These are phyloP conservation scores for Thalassophryne amazonica DNA, from an alignment of 2,797 vertebrate genomes.

Conservation along the genomic window DNA sequence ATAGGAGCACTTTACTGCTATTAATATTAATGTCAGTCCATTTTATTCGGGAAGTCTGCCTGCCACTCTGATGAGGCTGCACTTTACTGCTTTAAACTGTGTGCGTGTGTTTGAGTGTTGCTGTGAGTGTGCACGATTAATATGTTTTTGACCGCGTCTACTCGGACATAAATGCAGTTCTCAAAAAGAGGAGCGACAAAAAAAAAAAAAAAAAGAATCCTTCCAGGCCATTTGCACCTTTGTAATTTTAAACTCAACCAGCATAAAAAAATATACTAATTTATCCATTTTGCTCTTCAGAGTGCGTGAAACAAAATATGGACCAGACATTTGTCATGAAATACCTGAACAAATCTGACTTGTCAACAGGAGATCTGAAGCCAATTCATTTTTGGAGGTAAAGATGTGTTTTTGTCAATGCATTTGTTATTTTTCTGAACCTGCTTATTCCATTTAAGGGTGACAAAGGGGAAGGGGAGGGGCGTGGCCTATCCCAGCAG, in stretches of 20 bases:
- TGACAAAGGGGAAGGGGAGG: no score
- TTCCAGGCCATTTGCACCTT: constrained; percentile 57
- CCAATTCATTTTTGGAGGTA: no score
- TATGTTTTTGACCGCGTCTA: constrained; percentile 31
- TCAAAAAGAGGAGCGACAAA: no score
- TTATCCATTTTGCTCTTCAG: background rate
- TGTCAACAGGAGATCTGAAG: background rate
- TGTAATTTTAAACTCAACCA: constrained; percentile 42
- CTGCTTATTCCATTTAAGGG: no score
- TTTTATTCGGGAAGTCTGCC: constrained; percentile 83
- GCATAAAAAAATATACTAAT: constrained; percentile 28
- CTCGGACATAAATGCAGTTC: constrained; percentile 43
- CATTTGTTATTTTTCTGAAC: no score
- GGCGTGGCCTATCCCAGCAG: no score
- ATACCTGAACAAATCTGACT: background rate
- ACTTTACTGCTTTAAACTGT: constrained; percentile 76
- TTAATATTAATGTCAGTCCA: constrained; percentile 86
- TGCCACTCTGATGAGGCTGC: constrained; percentile 76
- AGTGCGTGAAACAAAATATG: background rate
- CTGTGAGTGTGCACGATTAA: constrained; percentile 33
- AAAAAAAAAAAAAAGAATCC: no score
- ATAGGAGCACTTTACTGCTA: constrained; percentile 82
- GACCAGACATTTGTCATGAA: background rate
- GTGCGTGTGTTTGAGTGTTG: constrained; percentile 36
- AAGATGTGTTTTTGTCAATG: no score